These are phyloP conservation scores for Chironomus riparius DNA, from an alignment of 2,888 invertebrate species.

Conservation along the genomic window DNA sequence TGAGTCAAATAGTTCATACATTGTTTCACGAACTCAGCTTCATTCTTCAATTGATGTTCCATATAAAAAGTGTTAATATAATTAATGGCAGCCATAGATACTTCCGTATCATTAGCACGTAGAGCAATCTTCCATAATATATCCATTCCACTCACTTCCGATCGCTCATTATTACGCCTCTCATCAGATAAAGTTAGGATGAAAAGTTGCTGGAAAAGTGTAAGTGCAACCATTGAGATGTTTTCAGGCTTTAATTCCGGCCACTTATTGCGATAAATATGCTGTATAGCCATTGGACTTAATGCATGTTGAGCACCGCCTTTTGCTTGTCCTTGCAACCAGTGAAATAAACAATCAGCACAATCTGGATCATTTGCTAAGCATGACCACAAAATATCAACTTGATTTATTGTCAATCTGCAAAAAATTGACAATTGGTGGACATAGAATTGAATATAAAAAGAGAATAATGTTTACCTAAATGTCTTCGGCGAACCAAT, in stretches of 20 bases:
- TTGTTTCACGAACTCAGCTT: slow-evolving; percentile 85
- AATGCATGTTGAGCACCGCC: slow-evolving; percentile 87
- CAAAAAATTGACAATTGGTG: slow-evolving; percentile 28
- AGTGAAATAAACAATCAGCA: slow-evolving; percentile 85
- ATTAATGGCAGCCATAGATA: slow-evolving; percentile 89
- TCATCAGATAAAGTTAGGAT: slow-evolving; percentile 55
- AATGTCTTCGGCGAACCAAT: slow-evolving; percentile 84
- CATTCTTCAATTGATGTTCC: slow-evolving; percentile 81
- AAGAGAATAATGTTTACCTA: slow-evolving; percentile 46
- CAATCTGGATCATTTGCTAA: slow-evolving; percentile 76
- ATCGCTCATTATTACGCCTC: slow-evolving; percentile 35
- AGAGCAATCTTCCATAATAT: slow-evolving; percentile 92
- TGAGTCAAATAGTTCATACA: slow-evolving; percentile 88
- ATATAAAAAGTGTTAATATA: slow-evolving; percentile 91
- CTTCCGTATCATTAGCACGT: slow-evolving; percentile 83
- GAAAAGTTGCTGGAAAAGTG: slow-evolving; percentile 84
- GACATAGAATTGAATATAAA: background rate
- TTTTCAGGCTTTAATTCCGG: slow-evolving; percentile 79
- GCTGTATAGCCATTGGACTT: slow-evolving; percentile 75
- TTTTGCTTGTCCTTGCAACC: slow-evolving; percentile 86
- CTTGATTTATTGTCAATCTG: slow-evolving; percentile 74
- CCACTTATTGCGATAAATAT: slow-evolving; percentile 80
- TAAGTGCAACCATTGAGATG: slow-evolving; percentile 85
- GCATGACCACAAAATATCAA: slow-evolving; percentile 87
- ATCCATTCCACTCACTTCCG: slow-evolving; percentile 77